phyloP scores from a whole-genome alignment of 2,113 vertebrate genomes.

The Pimephales promelas region DNA sequence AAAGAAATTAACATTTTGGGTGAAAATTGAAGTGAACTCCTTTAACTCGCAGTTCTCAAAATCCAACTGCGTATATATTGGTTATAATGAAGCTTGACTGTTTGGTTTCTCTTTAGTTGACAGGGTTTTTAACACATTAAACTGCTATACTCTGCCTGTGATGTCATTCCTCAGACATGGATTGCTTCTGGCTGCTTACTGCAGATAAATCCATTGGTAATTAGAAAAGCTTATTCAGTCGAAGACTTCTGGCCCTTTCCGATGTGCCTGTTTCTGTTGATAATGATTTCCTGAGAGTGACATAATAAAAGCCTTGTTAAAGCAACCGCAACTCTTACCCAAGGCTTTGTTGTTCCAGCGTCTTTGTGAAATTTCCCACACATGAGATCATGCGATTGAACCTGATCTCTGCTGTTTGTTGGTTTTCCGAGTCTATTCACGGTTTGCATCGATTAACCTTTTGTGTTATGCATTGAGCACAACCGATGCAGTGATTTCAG shows the following conservation, averaged over 20 bases:
- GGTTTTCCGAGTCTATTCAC: not conserved
- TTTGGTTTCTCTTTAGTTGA: not conserved
- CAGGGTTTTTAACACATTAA: not conserved
- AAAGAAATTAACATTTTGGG: no score
- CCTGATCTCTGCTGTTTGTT: not conserved
- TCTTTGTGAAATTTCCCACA: not conserved
- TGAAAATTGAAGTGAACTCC: no score
- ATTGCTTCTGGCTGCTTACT: not conserved
- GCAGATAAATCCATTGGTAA: not conserved
- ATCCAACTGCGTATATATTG: no score
- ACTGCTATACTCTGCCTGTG: not conserved
- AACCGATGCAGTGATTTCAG: not conserved
- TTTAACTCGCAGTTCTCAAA: no score
- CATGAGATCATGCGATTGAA: not conserved
- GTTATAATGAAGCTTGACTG: no score
- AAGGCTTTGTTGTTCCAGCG: not conserved
- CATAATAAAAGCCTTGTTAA: not conserved
- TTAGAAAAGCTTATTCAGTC: not conserved
- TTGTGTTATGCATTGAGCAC: not conserved
- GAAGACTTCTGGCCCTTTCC: not conserved
- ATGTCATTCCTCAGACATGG: not conserved
- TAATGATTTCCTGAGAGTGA: not conserved
- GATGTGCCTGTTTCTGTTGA: not conserved
- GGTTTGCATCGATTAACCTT: not conserved
- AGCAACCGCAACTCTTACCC: not conserved